Base-by-base conservation (phyloP, 2,797 vertebrate species). In the Erethizon dorsatum region DNA sequence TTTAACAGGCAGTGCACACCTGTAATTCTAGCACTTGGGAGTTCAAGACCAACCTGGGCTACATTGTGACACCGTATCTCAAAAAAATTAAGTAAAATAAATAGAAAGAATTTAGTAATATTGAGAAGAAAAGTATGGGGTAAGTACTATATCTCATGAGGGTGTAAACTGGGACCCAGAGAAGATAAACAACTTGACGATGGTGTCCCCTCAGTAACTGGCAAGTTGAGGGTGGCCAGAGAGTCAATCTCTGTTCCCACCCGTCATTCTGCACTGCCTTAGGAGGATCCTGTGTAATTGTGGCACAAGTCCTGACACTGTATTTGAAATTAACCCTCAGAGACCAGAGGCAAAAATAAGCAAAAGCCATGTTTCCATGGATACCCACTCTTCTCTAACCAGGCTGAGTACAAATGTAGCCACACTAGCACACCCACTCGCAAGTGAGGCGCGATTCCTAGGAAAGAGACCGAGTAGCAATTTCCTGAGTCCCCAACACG, bases 301-400 rank as follows among this genome's bases (percentile, higher is more conserved):
- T 26, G 57, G 41, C 65, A 18, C 28, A 93, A 78, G 94, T 71
- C 52, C 95, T 33, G 26, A 82, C 61, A 69, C 13, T 50, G 2
- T 52, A 37, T 17, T 96, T 71, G 88, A 80, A 78, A 90, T 92
- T 50, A 94, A 67, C 94, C 91, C 31, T 94, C 26, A 45, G 91
- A 88, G 59, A 86, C 8, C 33, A n/a, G 78, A 84, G 87, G 41
- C 69, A 63, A 82, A 85, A 80, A 79, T 65, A 67, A 37, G 41
- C 11, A n/a, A 83, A 71, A 92, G 83, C 85, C 54, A 47, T 17
- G 89, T 97, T 98, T 95, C 95, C 88, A 79, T 75, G 94, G 96
- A 95, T 77, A 96, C 57, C 93, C 57, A 77, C 7, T 83, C 54
- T 13, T 11, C 83, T n/a, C 37, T 56, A 83, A 41, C 33, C 84